Percentiles rank a stretch among this genome's conserved stretches.
phyloP scores from a whole-genome alignment of 1,140 invertebrate species.

The Paralvinella palmiformis region DNA sequence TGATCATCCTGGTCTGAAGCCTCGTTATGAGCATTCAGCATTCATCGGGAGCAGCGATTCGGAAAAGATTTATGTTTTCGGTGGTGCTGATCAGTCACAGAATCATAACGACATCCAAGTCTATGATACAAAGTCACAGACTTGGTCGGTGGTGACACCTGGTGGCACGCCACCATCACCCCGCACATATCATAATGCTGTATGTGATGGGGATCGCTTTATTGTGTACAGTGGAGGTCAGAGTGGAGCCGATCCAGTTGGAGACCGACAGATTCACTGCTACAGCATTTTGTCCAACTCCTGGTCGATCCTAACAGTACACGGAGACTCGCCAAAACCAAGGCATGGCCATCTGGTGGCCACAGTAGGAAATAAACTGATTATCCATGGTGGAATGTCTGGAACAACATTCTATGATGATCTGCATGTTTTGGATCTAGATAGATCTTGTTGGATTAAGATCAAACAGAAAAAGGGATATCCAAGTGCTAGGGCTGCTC shows the following conservation, averaged over 20 bases:
- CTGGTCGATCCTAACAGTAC: slow-evolving; percentile 36
- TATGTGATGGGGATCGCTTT: slow-evolving; percentile 36
- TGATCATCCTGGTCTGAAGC: slow-evolving; percentile 29
- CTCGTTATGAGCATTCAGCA: slow-evolving; percentile 43
- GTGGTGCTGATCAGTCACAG: slow-evolving; percentile 45
- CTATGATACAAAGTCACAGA: slow-evolving; percentile 32
- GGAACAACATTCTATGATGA: slow-evolving; percentile 47
- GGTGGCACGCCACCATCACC: slow-evolving; percentile 40
- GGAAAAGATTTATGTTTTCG: slow-evolving; percentile 46
- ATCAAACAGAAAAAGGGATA: slow-evolving; percentile 30
- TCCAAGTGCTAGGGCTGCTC: slow-evolving; percentile 38
- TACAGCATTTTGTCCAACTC: slow-evolving; percentile 33
- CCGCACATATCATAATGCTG: slow-evolving; percentile 42
- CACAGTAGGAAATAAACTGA: slow-evolving; percentile 37
- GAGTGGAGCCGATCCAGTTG: slow-evolving; percentile 41
- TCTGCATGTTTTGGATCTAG: slow-evolving; percentile 45
- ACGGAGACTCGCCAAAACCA: slow-evolving; percentile 42
- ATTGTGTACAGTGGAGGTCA: slow-evolving; percentile 49
- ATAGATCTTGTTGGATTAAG: slow-evolving; percentile 36
- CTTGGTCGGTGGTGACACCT: slow-evolving; percentile 32
- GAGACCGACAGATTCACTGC: slow-evolving; percentile 43
- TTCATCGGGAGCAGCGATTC: slow-evolving; percentile 35
- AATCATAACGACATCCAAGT: slow-evolving; percentile 48
- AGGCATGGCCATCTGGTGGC: slow-evolving; percentile 49
- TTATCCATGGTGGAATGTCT: slow-evolving; percentile 48